Evolutionary conservation across 2,113 vertebrate genomes (phyloP).

Genomic region (Ellobius talpinus): DNA sequence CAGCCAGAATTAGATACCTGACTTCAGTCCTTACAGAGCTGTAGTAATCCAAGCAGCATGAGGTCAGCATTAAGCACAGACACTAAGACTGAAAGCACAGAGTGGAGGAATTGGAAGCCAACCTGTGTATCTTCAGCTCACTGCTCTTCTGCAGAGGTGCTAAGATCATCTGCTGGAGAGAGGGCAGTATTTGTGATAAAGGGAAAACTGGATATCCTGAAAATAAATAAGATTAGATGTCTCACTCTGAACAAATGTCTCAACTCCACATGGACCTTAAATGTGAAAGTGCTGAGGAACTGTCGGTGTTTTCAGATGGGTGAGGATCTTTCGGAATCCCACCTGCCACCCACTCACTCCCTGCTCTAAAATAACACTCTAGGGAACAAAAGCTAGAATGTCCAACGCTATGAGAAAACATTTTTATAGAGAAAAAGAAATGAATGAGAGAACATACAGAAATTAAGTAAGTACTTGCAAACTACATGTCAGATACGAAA

Average conservation of each 20-base stretch:
- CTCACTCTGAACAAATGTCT: not conserved
- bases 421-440: not conserved
- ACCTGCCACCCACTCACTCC: not conserved
- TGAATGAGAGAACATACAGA: not conserved
- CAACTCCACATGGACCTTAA: not conserved
- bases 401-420: not conserved
- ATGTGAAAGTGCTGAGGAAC: not conserved
- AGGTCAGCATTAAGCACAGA: not conserved
- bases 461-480: not conserved
- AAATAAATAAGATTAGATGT: not conserved
- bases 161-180: not conserved
- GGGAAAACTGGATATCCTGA: not conserved
- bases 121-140: not conserved
- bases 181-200: not conserved
- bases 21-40: too few relatives aligned
- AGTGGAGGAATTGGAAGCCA: not conserved
- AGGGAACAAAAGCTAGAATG: not conserved
- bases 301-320: not conserved
- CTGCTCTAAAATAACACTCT: too few relatives aligned
- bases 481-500: not conserved
- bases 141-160: not conserved
- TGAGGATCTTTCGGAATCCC: not conserved
- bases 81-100: not conserved
- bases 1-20: not conserved
- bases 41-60: too few relatives aligned